Evolutionary conservation across 2,888 invertebrate species (phyloP).

Genomic region (Aphrophora alni): DNA sequence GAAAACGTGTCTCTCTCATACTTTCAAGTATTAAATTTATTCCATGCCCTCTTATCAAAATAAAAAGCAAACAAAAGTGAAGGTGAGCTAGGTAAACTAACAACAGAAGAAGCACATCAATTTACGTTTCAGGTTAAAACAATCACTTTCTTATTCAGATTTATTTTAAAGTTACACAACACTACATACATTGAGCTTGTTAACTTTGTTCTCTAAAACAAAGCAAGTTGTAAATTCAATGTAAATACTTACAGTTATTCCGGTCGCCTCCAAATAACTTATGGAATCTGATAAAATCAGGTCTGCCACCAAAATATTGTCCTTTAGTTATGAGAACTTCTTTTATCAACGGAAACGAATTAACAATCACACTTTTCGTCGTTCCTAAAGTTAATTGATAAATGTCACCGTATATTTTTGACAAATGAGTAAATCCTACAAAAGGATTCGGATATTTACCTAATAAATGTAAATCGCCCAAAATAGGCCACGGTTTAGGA

Average conservation of each 20-base stretch:
- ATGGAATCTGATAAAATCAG: constrained; percentile 81
- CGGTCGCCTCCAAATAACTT: constrained; percentile 83
- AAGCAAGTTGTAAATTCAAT: no score
- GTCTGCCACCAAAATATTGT: constrained; percentile 81
- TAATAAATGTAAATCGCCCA: constrained; percentile 74
- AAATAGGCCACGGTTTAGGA: constrained; percentile 69
- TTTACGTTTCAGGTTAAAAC: no score
- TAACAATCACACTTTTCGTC: constrained; percentile 75
- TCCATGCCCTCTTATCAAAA: no score
- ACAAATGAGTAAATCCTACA: constrained; percentile 72
- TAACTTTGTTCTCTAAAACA: no score
- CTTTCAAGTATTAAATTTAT: no score
- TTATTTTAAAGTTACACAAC: no score
- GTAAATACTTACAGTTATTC: constrained; percentile 79
- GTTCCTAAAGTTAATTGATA: constrained; percentile 73
- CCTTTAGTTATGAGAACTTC: constrained; percentile 82
- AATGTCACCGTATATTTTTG: constrained; percentile 74
- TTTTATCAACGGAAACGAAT: constrained; percentile 72
- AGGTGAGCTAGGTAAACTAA: no score
- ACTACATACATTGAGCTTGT: no score
- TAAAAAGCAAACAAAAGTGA: no score
- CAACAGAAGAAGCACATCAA: no score
- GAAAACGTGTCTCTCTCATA: no score
- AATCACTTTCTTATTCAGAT: no score
- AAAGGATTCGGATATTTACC: constrained; percentile 70